Evolutionary conservation across 1,140 invertebrate species (phyloP).

Genomic region (Meloidogyne chitwoodi): DNA sequence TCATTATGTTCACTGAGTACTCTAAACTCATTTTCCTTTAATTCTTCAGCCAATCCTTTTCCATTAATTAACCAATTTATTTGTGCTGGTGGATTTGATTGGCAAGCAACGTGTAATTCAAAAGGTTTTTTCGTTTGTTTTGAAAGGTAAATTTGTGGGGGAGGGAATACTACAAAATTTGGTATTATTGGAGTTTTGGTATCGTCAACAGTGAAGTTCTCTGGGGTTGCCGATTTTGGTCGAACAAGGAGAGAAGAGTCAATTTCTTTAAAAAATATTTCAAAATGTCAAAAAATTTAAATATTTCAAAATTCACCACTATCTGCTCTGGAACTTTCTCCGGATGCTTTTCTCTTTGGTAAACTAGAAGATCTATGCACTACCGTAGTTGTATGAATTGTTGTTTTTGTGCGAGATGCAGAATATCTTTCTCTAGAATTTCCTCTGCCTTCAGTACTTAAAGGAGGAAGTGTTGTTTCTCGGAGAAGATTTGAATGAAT

Average conservation of each 20-base stretch:
- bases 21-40: conserved; percentile 32
- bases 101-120: not conserved
- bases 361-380: conserved; percentile 35
- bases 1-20: conserved; percentile 37
- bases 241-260: not conserved
- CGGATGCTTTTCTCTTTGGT: conserved; percentile 14
- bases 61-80: conserved; percentile 51
- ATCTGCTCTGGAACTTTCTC: not conserved
- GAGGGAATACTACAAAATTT: not conserved
- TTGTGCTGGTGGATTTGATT: conserved; percentile 39
- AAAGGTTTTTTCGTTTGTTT: conserved; percentile 22
- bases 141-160: not conserved
- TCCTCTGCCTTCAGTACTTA: not conserved
- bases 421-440: not conserved
- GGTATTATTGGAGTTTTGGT: conserved; percentile 21
- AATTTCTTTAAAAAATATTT: not conserved
- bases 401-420: conserved; percentile 30
- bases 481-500: conserved; percentile 5
- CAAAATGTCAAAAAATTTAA: not conserved
- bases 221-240: not conserved
- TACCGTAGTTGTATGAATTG: conserved; percentile 27
- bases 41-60: conserved; percentile 27
- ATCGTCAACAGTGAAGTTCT: conserved; percentile 32
- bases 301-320: conserved; percentile 1
- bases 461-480: not conserved